Conservation (phyloP, 2,797 vertebrate species). For the Gallinago nigripennis region DNA sequence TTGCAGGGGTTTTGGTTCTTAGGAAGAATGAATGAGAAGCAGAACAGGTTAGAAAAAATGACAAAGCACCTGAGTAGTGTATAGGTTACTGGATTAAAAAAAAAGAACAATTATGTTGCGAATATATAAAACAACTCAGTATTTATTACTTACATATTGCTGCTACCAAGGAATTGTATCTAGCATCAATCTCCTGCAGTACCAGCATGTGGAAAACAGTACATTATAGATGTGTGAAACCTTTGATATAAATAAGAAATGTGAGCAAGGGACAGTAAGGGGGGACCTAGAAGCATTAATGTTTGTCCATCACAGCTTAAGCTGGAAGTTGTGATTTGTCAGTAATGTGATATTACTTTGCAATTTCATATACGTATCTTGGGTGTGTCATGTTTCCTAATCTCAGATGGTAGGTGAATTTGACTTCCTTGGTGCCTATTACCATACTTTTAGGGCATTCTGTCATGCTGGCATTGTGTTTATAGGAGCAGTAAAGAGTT, state of each 20-base stretch:
- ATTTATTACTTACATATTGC: not conserved
- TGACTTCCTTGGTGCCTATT: not conserved
- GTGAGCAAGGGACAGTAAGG: not conserved
- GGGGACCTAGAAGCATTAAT: not conserved
- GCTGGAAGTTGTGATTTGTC: not conserved
- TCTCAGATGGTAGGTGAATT: not conserved
- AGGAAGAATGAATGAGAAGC: not conserved
- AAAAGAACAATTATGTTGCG: not conserved
- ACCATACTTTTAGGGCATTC: not conserved
- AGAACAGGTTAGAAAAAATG: not conserved
- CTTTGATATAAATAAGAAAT: not conserved
- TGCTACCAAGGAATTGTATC: not conserved
- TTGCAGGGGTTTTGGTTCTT: fast-evolving
- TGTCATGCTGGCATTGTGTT: not conserved
- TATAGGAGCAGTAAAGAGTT: not conserved
- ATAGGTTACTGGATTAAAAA: not conserved
- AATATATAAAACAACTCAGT: not conserved
- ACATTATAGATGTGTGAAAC: not conserved
- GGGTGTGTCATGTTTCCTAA: not conserved
- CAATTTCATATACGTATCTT: not conserved
- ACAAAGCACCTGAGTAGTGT: not conserved
- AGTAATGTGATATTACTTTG: not conserved
- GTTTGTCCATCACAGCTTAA: not conserved
- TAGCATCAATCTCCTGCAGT: not conserved
- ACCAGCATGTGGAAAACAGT: not conserved